phyloP scores from a whole-genome alignment of 2,888 invertebrate genomes.

The Diploptera punctata region DNA sequence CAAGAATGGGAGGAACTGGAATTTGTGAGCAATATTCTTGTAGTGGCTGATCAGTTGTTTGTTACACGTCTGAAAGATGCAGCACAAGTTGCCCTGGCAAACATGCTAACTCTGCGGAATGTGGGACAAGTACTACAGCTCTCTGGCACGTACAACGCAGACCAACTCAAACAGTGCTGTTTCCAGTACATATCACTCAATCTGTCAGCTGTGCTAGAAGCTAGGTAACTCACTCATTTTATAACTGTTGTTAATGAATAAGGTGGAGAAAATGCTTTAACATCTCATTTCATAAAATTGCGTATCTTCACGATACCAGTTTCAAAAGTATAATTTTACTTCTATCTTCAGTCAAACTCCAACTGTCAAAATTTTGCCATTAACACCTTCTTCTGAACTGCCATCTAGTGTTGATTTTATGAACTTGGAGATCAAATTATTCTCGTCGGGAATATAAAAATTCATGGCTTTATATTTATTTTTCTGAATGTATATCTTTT shows the following conservation, averaged over 20 bases:
- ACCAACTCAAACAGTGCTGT: slow-evolving; percentile 72
- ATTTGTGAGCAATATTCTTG: slow-evolving; percentile 74
- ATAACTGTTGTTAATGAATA: background rate
- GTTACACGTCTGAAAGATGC: slow-evolving; percentile 72
- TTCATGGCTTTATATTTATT: too few relatives aligned
- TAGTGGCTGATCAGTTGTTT: slow-evolving; percentile 82
- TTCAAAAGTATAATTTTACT: background rate
- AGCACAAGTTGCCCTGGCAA: slow-evolving; percentile 71
- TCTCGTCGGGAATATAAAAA: too few relatives aligned
- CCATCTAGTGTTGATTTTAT: too few relatives aligned
- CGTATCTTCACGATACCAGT: too few relatives aligned
- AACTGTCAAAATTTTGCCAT: too few relatives aligned
- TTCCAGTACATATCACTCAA: slow-evolving; percentile 82
- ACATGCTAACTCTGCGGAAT: slow-evolving; percentile 74
- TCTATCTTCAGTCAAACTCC: too few relatives aligned
- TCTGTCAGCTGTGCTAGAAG: slow-evolving; percentile 73
- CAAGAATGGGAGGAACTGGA: slow-evolving; percentile 70
- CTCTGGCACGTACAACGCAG: slow-evolving; percentile 77
- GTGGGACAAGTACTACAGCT: slow-evolving; percentile 78
- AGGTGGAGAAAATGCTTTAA: too few relatives aligned
- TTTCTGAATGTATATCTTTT: too few relatives aligned
- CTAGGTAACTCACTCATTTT: slow-evolving; percentile 53
- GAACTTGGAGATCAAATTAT: too few relatives aligned
- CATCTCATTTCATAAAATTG: too few relatives aligned
- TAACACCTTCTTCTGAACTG: too few relatives aligned